A percentile compares a stretch with the other conserved stretches of the same genome.
Evolutionary conservation across 2,888 invertebrate species (phyloP).

Genomic region (Poecilus cupreus): DNA sequence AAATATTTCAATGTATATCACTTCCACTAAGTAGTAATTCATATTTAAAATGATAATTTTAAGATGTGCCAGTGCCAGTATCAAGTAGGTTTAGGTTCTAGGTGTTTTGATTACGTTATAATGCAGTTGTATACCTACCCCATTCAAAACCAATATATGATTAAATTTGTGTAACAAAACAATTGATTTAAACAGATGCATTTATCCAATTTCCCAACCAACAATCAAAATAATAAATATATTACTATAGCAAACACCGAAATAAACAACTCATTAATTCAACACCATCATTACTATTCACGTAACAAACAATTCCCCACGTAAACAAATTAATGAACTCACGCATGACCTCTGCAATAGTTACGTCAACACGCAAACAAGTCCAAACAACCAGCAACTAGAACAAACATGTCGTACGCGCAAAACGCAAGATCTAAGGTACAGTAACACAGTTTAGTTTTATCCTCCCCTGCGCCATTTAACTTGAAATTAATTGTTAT

Average conservation of each 20-base stretch:
- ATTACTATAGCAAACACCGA: neutral
- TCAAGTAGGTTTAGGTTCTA: too few species aligned
- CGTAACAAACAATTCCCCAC: neutral
- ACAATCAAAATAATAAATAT: neutral
- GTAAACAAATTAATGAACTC: neutral
- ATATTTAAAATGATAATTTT: too few species aligned
- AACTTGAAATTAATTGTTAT: slow-evolving; percentile 2
- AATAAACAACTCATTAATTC: neutral
- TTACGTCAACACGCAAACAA: neutral
- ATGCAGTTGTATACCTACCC: too few species aligned
- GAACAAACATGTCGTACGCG: neutral
- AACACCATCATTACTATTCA: neutral
- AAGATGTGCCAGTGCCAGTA: too few species aligned
- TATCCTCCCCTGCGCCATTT: neutral
- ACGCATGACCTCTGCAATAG: neutral
- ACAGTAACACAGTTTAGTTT: neutral
- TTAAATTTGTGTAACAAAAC: too few species aligned
- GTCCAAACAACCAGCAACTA: neutral
- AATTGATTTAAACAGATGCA: neutral
- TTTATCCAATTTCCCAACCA: neutral
- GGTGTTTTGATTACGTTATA: too few species aligned
- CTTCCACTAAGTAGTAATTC: too few species aligned
- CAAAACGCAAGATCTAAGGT: neutral
- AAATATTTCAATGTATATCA: too few species aligned
- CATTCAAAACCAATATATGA: too few species aligned